Base-by-base conservation (phyloP, 2,888 invertebrate species). In the Zaprionus obscuricornis region DNA sequence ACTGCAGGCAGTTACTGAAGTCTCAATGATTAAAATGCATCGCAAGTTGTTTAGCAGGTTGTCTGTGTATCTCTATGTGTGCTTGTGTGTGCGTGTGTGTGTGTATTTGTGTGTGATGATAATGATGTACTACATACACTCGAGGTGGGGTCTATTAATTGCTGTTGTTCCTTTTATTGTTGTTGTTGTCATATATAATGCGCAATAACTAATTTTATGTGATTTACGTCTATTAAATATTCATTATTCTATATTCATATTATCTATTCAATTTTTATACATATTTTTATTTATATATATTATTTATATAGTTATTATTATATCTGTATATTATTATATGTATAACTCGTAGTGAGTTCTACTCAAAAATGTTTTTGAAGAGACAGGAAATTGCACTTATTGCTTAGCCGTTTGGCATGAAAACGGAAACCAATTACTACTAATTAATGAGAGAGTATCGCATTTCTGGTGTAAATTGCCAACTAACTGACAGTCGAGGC, bases 141-240 rank as follows among this genome's bases (percentile, higher is more conserved):
- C n/a, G n/a, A 84, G 27, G 22, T 42, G 22, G 33, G 54, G 27
- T 37, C 11, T 18, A 17, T 14, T 27, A 29, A 11, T 46, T 18
- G 14, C 22, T 62, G 10, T 5, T 49, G 16, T 10, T 24, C n/a
- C 6, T 24, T 29, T 18, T 16, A 29, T 31, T 60, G 60, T 27
- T 43, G 63, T 49, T 27, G 18, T 6, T 29, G 8, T 16, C 20
- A 47, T 51, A 45, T 43, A 57, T 51, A 66, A 22, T 70, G 72
- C 67, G 67, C 67, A 72, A 33, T 68, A 59, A 34, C 52, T 50
- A 47, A 50, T 66, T 59, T 54, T 7, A 52, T n/a, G 47, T 26
- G 22, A 49, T 40, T 57, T 51, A 29, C 46, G 33, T 36, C 17
- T 20, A 24, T 52, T 52, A 26, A 51, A 6, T 51, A 37, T 50